Conservation (phyloP, 2,888 invertebrate species). For the Zonitis immaculata region DNA sequence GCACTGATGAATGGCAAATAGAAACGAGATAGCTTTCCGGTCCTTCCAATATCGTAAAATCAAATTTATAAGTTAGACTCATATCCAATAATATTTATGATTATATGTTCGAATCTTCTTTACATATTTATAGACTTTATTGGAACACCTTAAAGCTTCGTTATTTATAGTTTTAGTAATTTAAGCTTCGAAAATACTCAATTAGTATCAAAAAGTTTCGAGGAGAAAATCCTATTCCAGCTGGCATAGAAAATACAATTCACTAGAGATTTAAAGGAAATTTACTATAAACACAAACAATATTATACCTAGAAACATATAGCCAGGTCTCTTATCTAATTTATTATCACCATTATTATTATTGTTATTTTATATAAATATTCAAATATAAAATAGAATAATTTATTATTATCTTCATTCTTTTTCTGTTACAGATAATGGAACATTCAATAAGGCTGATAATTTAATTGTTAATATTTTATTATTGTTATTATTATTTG, state of each 20-base stretch:
- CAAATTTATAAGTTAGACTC: no score
- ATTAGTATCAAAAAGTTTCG: slow-evolving; percentile 1
- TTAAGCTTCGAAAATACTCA: slow-evolving; percentile 1
- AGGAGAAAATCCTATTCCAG: slow-evolving; percentile 4
- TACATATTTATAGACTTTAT: neutral
- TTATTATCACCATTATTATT: neutral
- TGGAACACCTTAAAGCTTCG: neutral
- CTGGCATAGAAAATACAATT: neutral
- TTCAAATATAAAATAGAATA: neutral
- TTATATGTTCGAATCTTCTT: neutral
- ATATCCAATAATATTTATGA: no score
- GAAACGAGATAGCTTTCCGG: no score
- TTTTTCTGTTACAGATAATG: slow-evolving; percentile 17
- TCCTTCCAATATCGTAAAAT: no score
- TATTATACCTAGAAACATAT: neutral
- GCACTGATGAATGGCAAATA: no score
- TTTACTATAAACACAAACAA: slow-evolving; percentile 1
- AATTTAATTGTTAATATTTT: neutral
- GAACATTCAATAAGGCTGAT: neutral
- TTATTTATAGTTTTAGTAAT: neutral
- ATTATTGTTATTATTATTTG: slow-evolving; percentile 2
- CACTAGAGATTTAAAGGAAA: neutral
- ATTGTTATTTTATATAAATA: neutral
- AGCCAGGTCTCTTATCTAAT: neutral
- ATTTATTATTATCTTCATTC: neutral